Conservation (phyloP, 1,140 invertebrate species). For the Diorhabda sublineata region DNA sequence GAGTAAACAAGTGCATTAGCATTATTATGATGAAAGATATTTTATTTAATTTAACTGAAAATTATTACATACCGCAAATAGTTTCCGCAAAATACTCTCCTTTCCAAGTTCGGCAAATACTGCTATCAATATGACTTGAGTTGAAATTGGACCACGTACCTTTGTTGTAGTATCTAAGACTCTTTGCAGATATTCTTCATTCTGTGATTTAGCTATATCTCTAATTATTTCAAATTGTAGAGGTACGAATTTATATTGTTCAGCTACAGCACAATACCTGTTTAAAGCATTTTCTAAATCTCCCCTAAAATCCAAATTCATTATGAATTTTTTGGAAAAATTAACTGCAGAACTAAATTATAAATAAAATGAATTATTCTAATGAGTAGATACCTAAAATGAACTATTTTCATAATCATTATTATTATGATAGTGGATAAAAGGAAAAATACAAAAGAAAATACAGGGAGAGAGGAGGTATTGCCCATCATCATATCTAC, state of each 20-base stretch:
- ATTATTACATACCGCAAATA: constrained; percentile 42
- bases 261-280: constrained; percentile 44
- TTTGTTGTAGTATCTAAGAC: constrained; percentile 44
- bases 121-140: constrained; percentile 49
- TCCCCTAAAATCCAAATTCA: constrained; percentile 37
- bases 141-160: constrained; percentile 47
- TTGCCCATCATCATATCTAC: too few species aligned
- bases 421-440: too few species aligned
- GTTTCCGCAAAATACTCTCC: constrained; percentile 48
- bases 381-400: too few species aligned
- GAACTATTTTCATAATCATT: too few species aligned
- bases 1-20: not conserved
- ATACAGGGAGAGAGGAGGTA: too few species aligned
- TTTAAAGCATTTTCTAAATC: constrained; percentile 50
- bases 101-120: constrained; percentile 52
- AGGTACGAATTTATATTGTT: constrained; percentile 52
- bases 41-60: not conserved
- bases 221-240: constrained; percentile 54
- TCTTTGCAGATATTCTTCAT: constrained; percentile 46
- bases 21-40: not conserved
- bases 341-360: too few species aligned
- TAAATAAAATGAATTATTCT: too few species aligned
- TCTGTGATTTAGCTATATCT: constrained; percentile 44
- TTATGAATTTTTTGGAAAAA: too few species aligned
- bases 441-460: too few species aligned